Conservation (phyloP, 2,797 vertebrate species). For the Acanthiza pusilla region DNA sequence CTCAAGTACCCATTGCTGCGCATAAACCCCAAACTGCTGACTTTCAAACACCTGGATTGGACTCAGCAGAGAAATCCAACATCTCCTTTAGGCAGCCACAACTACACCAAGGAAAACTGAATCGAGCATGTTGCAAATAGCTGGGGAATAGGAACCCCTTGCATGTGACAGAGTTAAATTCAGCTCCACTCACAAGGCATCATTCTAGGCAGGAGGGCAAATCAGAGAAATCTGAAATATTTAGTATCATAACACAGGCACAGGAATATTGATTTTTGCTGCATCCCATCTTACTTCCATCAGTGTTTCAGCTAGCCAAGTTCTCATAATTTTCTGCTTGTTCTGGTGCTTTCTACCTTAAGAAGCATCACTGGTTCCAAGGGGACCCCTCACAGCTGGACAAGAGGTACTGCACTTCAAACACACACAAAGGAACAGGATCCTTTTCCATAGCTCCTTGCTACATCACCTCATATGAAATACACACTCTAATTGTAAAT, state of each 20-base stretch:
- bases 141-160: neutral
- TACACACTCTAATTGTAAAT: neutral
- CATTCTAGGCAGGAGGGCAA: neutral
- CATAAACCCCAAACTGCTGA: neutral
- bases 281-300: neutral
- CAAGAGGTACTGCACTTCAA: rapidly evolving
- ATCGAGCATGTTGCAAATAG: neutral
- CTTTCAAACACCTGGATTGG: neutral
- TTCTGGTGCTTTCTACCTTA: neutral
- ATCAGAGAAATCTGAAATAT: neutral
- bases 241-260: neutral
- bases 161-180: neutral
- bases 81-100: neutral
- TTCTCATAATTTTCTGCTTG: neutral
- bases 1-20: neutral
- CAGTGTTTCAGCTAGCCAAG: neutral
- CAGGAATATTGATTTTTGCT: neutral
- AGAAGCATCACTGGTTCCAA: neutral
- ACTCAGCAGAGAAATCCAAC: neutral
- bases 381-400: neutral
- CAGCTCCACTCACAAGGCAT: neutral
- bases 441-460: neutral
- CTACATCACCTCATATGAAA: neutral
- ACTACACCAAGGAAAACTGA: neutral
- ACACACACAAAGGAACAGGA: neutral